Base-by-base conservation (phyloP, 2,797 vertebrate genomes). In the Pseudochaenichthys georgianus region DNA sequence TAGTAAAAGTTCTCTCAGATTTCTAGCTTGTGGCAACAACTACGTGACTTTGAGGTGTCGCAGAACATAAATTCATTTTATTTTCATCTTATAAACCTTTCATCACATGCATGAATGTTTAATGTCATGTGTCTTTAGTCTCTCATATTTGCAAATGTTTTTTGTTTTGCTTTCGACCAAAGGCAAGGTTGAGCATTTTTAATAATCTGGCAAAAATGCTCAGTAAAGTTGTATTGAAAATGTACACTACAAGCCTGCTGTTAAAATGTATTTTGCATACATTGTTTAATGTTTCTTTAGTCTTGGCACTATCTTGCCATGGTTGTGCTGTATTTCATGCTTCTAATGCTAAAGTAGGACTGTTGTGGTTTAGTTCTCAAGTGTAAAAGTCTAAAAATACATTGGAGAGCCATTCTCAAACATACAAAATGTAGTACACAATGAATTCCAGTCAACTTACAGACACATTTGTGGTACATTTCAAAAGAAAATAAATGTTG, bases 101-200 rank as follows among this genome's bases (percentile, higher is more conserved):
- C 50, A 41, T 4, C 11, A 10, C 41, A 58, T 77, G 7, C 72
- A 69, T 77, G 10, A 72, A 69, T 65, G 3, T 58, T 73, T 59
- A 63, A 71, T 76, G 15, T 4, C 34, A 38, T 34, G 9, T 28
- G 62, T 31, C 45, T 47, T 51, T 2, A 31, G 10, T 51, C 15
- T 65, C 16, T 65, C 16, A 47, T 9, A 62, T 60, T 21, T 31
- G 43, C 23, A 64, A 59, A 51, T 64, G 19, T 19, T 64, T 21
- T 69, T 70, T 52, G 28, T 38, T 38, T 6, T 28, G 53, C 53
- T 21, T 53, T 64, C 72, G 47, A 59, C 64, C 42, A 11, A 68
- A 47, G 23, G 46, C 34, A 47, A 23, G 6, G 11, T 34, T 28
- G 23, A 55, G 23, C 42, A 16, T 47, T 41, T 28, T 13, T 10